Conservation (phyloP, 2,113 vertebrate genomes). For the Megaleporinus macrocephalus region DNA sequence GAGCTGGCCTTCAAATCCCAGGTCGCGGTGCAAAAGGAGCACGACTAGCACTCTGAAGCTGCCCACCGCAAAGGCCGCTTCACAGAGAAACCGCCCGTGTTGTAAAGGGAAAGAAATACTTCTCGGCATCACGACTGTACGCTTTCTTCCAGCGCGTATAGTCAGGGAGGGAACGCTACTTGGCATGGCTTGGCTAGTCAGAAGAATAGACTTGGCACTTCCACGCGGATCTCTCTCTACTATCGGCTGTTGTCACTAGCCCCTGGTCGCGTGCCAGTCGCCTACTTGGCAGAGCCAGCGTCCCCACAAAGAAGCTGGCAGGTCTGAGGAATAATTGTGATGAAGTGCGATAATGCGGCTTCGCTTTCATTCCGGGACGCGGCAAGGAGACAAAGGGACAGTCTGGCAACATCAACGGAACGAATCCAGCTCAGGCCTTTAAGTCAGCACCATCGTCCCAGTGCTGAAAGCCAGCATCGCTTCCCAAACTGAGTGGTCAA, state of each 20-base stretch:
- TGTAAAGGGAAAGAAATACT: background rate
- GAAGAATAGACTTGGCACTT: conserved; percentile 77
- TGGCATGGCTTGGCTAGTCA: conserved; percentile 65
- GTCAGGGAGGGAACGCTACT: conserved; percentile 67
- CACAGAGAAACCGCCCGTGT: background rate
- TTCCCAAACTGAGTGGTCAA: background rate
- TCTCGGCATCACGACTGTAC: conserved; percentile 13
- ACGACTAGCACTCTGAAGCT: background rate
- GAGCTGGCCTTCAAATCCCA: conserved; percentile 18
- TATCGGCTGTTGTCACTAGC: conserved; percentile 81
- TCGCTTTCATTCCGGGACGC: conserved; percentile 70
- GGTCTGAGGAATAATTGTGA: conserved; percentile 78
- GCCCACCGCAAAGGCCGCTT: background rate
- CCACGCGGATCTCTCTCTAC: conserved; percentile 73
- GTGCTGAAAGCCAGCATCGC: background rate
- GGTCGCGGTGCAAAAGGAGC: background rate
- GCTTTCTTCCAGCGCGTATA: conserved; percentile 38
- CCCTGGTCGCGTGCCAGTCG: conserved; percentile 78
- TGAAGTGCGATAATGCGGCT: conserved; percentile 75
- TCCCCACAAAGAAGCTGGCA: conserved; percentile 80
- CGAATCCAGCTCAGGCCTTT: background rate
- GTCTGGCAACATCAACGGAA: background rate
- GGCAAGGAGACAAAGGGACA: conserved; percentile 64
- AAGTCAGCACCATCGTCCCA: background rate
- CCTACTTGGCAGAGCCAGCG: conserved; percentile 80